Evolutionary conservation across 2,797 vertebrate genomes (phyloP).

Genomic region (Molossus alvarezi): DNA sequence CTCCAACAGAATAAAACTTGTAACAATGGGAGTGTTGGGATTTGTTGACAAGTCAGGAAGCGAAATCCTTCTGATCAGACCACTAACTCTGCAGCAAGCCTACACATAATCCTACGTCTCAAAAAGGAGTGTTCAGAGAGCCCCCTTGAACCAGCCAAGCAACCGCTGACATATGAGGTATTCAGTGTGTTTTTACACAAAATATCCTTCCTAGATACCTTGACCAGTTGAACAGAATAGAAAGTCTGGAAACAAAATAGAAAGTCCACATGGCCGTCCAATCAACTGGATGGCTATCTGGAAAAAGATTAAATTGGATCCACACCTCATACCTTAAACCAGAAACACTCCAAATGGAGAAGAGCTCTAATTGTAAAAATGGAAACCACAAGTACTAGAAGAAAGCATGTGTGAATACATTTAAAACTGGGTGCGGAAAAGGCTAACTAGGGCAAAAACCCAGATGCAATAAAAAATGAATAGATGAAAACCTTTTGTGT

Average conservation of each 20-base stretch:
- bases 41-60: not conserved
- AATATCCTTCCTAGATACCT: not conserved
- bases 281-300: not conserved
- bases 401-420: not conserved
- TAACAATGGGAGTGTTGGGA: not conserved
- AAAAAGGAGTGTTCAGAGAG: not conserved
- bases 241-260: conserved; percentile 32
- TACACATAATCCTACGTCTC: no score
- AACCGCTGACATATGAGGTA: not conserved
- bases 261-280: not conserved
- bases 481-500: not conserved
- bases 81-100: not conserved
- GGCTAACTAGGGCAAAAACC: conserved; percentile 2
- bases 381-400: conserved; percentile 43
- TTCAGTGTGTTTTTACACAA: not conserved
- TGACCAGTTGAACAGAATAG: not conserved
- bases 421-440: not conserved
- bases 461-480: conserved; percentile 10
- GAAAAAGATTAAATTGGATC: conserved; percentile 6
- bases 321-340: not conserved
- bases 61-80: not conserved
- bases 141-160: not conserved
- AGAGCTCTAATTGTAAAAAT: conserved; percentile 22
- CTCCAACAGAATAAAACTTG: conserved; percentile 15
- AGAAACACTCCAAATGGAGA: conserved; percentile 49